A percentile compares a stretch with the other conserved stretches of the same genome.
phyloP scores from a whole-genome alignment of 1,140 invertebrate species.

The Cylas formicarius region DNA sequence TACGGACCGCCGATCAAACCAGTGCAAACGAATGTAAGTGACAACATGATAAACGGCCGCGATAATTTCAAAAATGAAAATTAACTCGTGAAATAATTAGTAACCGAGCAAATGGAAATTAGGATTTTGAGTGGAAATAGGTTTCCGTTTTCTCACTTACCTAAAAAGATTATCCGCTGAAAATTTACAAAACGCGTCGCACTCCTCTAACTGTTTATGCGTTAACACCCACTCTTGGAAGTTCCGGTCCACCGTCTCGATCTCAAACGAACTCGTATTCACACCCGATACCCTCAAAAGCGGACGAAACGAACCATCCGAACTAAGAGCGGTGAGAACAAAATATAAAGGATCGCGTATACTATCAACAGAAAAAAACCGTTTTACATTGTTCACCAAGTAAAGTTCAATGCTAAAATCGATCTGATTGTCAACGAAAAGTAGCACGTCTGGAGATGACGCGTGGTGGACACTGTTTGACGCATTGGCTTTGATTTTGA shows the following conservation, averaged over 20 bases:
- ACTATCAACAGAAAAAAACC: not conserved
- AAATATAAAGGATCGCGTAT: constrained; percentile 12
- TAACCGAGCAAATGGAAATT: too few relatives aligned
- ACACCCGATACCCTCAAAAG: constrained; percentile 23
- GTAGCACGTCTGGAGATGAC: constrained; percentile 23
- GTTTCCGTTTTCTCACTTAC: too few relatives aligned
- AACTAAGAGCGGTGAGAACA: constrained; percentile 26
- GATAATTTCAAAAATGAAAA: too few relatives aligned
- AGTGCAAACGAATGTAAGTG: too few relatives aligned
- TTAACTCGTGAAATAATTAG: too few relatives aligned
- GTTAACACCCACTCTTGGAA: constrained; percentile 37
- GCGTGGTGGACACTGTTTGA: constrained; percentile 5
- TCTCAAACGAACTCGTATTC: constrained; percentile 25
- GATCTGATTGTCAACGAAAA: constrained; percentile 26
- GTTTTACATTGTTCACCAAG: constrained; percentile 21
- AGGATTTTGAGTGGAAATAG: too few relatives aligned
- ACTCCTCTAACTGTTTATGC: constrained; percentile 36
- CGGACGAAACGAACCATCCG: constrained; percentile 27
- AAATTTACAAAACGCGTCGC: constrained; percentile 28
- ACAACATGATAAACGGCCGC: too few relatives aligned
- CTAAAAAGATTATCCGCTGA: constrained; percentile 16
- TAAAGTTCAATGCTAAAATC: constrained; percentile 20
- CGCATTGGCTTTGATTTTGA: constrained; percentile 2
- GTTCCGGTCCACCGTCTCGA: constrained; percentile 26
- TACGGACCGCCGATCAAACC: too few relatives aligned